phyloP scores from a whole-genome alignment of 35 echinoderm and acorn worm genomes.

The Ophiothrix spiculata region DNA sequence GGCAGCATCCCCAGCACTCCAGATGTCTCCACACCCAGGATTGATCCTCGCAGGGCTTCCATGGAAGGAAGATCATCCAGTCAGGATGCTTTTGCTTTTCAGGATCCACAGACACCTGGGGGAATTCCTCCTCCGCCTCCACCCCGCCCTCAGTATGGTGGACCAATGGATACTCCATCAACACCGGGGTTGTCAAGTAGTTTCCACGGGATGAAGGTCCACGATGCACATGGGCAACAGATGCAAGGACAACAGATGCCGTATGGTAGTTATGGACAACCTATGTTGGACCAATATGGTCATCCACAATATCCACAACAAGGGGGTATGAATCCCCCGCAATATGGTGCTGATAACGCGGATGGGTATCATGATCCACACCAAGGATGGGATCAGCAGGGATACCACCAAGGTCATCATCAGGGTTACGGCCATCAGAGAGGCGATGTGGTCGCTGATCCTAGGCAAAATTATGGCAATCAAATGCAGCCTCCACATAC shows the following conservation, averaged over 20 bases:
- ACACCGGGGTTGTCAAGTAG: constrained; percentile 18
- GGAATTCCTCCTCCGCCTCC: background rate
- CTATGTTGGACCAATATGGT: background rate
- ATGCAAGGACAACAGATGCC: background rate
- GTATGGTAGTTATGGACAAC: background rate
- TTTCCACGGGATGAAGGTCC: constrained; percentile 25
- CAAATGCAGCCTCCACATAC: constrained; percentile 11
- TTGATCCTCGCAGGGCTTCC: constrained; percentile 37
- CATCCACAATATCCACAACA: background rate
- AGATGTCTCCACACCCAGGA: constrained; percentile 30
- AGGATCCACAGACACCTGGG: constrained; percentile 27
- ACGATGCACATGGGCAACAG: constrained; percentile 9
- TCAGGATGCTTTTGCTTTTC: constrained; percentile 29
- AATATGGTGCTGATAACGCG: background rate
- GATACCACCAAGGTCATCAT: background rate
- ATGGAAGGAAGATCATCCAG: constrained; percentile 14
- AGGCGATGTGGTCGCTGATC: background rate
- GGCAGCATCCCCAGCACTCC: constrained; percentile 11
- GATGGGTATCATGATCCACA: background rate
- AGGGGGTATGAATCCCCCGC: background rate
- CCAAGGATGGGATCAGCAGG: background rate
- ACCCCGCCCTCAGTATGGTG: background rate
- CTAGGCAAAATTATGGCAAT: constrained; percentile 6
- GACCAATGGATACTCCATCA: background rate
- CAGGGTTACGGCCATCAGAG: constrained; percentile 21